These are phyloP conservation scores for Nephrocerus scutellatus DNA, from an alignment of 2,888 invertebrate genomes.

Conservation along the genomic window DNA sequence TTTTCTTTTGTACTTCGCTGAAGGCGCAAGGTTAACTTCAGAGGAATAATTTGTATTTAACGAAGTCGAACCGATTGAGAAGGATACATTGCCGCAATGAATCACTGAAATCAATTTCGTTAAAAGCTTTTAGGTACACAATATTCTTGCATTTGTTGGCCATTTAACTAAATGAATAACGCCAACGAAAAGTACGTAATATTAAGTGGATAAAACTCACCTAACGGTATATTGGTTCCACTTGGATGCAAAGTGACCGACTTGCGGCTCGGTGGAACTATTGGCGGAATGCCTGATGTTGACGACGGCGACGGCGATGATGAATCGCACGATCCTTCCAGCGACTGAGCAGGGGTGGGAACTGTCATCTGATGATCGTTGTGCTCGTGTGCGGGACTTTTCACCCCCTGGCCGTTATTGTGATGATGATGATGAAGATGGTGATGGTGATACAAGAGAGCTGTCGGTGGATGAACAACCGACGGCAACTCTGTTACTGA, in stretches of 20 bases:
- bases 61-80: too few relatives aligned
- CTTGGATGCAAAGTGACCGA: conserved; percentile 49
- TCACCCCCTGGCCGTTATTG: conserved; percentile 21
- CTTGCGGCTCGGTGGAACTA: conserved; percentile 47
- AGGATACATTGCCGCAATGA: too few relatives aligned
- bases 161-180: too few relatives aligned
- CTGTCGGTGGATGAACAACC: conserved; percentile 31
- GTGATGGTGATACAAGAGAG: conserved; percentile 35
- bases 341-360: conserved; percentile 45
- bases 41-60: too few relatives aligned
- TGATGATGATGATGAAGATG: conserved; percentile 48
- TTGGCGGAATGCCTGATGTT: conserved; percentile 45
- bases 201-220: conserved; percentile 29
- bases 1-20: too few relatives aligned
- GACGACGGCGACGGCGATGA: conserved; percentile 57
- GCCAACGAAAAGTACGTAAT: too few relatives aligned
- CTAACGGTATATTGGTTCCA: conserved; percentile 37
- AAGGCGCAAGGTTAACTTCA: too few relatives aligned
- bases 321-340: conserved; percentile 53
- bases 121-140: too few relatives aligned
- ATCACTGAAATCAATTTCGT: too few relatives aligned
- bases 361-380: conserved; percentile 44
- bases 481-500: conserved; percentile 51
- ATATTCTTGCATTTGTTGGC: too few relatives aligned
- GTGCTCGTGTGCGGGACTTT: conserved; percentile 13